Evolutionary conservation across 2,797 vertebrate species (phyloP).

Genomic region (Pachyuromys duprasi): DNA sequence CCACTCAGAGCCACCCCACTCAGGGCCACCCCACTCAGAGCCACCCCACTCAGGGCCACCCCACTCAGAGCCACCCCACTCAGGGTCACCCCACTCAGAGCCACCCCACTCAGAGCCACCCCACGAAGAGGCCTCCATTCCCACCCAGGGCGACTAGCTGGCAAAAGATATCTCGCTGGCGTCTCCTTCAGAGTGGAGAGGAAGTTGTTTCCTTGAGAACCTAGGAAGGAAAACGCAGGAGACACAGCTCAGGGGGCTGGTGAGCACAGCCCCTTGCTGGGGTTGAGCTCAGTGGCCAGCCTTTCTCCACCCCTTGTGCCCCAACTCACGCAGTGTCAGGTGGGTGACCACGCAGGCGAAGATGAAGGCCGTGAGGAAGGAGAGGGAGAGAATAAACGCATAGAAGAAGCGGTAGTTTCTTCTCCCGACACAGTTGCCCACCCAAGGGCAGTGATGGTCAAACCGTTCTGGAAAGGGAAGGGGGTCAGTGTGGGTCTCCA

Average conservation of each 20-base stretch:
- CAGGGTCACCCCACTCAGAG: too few relatives aligned
- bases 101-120: too few relatives aligned
- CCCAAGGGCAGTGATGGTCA: constrained; percentile 99
- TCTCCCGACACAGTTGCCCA: constrained; percentile 98
- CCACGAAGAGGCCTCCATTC: not conserved
- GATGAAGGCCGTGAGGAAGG: constrained; percentile 97
- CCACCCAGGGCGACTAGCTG: not conserved
- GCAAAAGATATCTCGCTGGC: constrained; percentile 98
- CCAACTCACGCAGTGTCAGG: constrained; percentile 94
- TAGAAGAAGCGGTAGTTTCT: constrained; percentile 99
- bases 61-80: not conserved
- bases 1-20: not conserved
- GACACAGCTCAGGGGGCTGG: not conserved
- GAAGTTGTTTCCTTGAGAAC: constrained; percentile 92
- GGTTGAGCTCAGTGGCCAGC: not conserved
- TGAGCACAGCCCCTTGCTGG: not conserved
- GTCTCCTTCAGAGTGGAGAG: constrained; percentile 93
- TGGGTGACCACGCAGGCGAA: constrained; percentile 97
- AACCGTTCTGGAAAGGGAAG: constrained; percentile 91
- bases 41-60: too few relatives aligned
- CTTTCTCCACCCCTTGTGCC: not conserved
- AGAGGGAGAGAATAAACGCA: constrained; percentile 96
- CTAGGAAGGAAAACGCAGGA: constrained; percentile 85
- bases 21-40: not conserved
- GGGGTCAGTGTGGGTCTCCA: not conserved